These are phyloP conservation scores for Agrotis clavis DNA, from an alignment of 2,888 invertebrate species.

Conservation along the genomic window DNA sequence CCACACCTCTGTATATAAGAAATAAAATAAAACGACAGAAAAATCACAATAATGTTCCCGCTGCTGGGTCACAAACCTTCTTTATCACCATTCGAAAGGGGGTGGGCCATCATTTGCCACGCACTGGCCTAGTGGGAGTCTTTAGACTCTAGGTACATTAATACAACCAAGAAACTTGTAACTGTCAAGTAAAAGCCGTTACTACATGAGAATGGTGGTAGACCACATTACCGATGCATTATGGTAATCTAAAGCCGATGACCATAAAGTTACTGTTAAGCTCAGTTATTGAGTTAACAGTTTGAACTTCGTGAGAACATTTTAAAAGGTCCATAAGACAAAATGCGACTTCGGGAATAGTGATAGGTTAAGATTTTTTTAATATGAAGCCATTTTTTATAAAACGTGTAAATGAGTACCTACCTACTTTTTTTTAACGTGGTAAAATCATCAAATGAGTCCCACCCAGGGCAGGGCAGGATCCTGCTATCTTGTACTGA, in stretches of 20 bases:
- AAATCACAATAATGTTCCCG: too few relatives aligned
- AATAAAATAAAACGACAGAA: too few relatives aligned
- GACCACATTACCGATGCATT: slow-evolving; percentile 36
- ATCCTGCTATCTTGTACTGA: too few relatives aligned
- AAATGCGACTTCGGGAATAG: background rate
- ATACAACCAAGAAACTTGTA: slow-evolving; percentile 3
- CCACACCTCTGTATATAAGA: background rate
- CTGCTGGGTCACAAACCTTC: too few relatives aligned
- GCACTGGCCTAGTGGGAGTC: too few relatives aligned
- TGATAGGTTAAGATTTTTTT: background rate
- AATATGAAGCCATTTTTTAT: too few relatives aligned
- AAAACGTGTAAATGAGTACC: too few relatives aligned
- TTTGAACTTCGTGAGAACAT: slow-evolving; percentile 7
- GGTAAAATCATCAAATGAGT: too few relatives aligned
- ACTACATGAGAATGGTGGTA: slow-evolving; percentile 15
- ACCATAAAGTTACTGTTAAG: slow-evolving; percentile 12
- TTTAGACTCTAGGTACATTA: background rate
- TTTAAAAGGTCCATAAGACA: background rate
- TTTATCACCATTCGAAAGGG: too few relatives aligned
- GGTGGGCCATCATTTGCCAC: too few relatives aligned
- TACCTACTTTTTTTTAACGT: too few relatives aligned
- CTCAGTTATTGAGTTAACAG: background rate
- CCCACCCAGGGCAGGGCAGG: too few relatives aligned
- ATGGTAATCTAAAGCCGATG: slow-evolving; percentile 34
- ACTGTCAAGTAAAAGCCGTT: slow-evolving; percentile 18